Evolutionary conservation across 2,113 vertebrate genomes (phyloP), one percentile per base, ranked within the genome.

Genomic region (Chionodraco myersi): DNA sequence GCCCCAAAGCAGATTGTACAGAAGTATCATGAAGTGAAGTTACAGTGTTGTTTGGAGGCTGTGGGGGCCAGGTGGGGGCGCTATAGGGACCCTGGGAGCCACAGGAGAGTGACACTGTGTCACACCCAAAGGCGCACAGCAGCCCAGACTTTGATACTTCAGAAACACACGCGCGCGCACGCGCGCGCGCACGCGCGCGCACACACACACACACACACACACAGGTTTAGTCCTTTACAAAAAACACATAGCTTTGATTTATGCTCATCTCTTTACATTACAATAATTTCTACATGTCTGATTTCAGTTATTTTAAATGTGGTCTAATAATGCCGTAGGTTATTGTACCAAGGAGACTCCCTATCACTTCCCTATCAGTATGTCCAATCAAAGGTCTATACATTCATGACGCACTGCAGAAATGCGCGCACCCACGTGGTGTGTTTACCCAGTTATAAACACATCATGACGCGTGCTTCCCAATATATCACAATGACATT

Each of bases 51-150:
- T 8, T 6, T 34, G 44, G 53, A 56, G 30, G 21, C 21, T 67
- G 7, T 14, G 51, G 56, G 54, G 44, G 26, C 87, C 90, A 87
- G 86, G 70, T 73, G 89, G 83, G 87, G 91, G 89, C 88, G 89
- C 92, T 83, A 68, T 69, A 47, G 77, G 16, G 73, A 72, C 60
- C 80, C 63, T 10, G 15, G 65, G 77, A 75, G 34, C n/a, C 56
- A 6, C 64, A 61, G 86, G 52, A 78, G 64, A 47, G 82, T 36
- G 77, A 72, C 79, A 30, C 61, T 66, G 52, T 73, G 83, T 86
- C 77, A 82, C 82, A 73, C 18, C 18, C 45, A 41, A 72, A 63
- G 54, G 59, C 47, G 21, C 53, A 30, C 41, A 52, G 64, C 58
- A 70, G 68, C 36, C 11, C 7, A 13, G 23, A 23, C 44, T 11